These are phyloP conservation scores for Caerostris darwini DNA, from an alignment of 1,140 invertebrate species.

Conservation along the genomic window DNA sequence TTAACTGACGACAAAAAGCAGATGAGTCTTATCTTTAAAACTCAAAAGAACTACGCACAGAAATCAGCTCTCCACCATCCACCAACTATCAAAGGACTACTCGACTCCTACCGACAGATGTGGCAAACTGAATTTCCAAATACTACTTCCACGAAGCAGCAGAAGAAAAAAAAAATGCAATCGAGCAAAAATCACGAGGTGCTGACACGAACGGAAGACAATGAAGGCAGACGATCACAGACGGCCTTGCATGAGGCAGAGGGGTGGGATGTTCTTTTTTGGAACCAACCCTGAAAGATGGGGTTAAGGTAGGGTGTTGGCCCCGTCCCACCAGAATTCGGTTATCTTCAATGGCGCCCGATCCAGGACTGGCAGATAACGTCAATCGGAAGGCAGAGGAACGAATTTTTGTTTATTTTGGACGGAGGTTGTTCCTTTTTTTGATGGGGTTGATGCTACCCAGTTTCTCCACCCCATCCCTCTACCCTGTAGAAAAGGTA, in stretches of 20 bases:
- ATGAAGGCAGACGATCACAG: neutral
- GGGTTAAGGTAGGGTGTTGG: conserved; percentile 71
- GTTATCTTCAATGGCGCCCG: neutral
- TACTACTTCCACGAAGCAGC: neutral
- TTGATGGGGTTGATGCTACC: conserved; percentile 34
- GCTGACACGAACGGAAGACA: neutral
- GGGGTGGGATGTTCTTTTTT: conserved; percentile 9
- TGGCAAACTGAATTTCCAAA: too few species aligned
- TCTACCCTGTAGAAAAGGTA: neutral
- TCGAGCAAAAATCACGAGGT: conserved; percentile 5
- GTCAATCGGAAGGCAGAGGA: conserved; percentile 2
- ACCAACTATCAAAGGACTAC: too few species aligned
- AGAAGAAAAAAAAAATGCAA: neutral
- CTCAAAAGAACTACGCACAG: too few species aligned
- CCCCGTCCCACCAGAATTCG: conserved; percentile 4
- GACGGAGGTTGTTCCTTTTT: conserved; percentile 44
- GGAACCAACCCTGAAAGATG: conserved; percentile 64
- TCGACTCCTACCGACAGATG: too few species aligned
- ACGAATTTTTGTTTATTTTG: conserved; percentile 62
- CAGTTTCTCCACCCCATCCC: neutral
- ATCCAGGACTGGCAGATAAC: neutral
- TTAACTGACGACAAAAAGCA: too few species aligned
- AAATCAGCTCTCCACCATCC: too few species aligned
- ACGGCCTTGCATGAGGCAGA: conserved; percentile 42
- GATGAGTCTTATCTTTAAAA: too few species aligned